phyloP scores from a whole-genome alignment of 2,113 vertebrate species.

The Porphyrio hochstetteri region DNA sequence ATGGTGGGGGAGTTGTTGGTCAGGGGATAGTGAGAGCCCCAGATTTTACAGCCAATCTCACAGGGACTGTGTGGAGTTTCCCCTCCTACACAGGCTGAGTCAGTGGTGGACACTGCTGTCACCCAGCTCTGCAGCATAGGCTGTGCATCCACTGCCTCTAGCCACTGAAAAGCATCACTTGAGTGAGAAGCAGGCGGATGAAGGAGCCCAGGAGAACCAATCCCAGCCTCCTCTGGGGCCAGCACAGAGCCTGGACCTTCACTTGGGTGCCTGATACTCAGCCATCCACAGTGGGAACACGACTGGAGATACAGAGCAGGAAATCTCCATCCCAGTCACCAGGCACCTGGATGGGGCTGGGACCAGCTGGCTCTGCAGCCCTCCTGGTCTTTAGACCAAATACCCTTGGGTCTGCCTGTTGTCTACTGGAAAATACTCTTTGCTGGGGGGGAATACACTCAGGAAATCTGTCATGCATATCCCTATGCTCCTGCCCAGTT shows the following conservation, averaged over 20 bases:
- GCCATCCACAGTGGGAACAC: background rate
- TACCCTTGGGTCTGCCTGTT: background rate
- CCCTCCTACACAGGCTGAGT: background rate
- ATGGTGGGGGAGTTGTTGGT: background rate
- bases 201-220: background rate
- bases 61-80: background rate
- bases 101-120: background rate
- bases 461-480: background rate
- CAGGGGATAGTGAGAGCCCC: background rate
- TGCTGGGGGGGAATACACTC: background rate
- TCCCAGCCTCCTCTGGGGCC: too few relatives aligned
- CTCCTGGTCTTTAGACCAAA: accelerated
- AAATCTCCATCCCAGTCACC: background rate
- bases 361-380: background rate
- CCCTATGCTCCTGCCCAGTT: background rate
- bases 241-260: background rate
- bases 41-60: accelerated
- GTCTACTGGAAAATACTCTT: background rate
- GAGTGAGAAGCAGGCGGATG: background rate
- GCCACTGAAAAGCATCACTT: accelerated
- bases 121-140: accelerated
- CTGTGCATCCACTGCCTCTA: background rate
- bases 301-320: background rate
- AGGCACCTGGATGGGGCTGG: background rate
- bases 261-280: background rate